phyloP scores from a whole-genome alignment of 2,888 invertebrate species.

The Oligia strigilis region DNA sequence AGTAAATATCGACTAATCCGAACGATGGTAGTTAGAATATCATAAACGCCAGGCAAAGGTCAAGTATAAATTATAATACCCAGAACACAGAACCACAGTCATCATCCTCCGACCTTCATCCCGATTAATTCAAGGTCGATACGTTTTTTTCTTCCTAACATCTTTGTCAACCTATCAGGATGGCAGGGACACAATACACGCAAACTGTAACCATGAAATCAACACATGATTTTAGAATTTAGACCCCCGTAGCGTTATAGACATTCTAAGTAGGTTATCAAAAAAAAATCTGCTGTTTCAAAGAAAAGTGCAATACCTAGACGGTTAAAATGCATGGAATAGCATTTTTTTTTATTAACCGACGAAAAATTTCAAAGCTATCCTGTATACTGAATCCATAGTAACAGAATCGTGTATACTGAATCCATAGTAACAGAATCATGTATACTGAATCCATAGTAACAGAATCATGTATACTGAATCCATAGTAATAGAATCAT shows the following conservation, averaged over 20 bases:
- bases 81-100: neutral
- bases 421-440: too few species aligned
- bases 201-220: neutral
- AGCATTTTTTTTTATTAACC: neutral
- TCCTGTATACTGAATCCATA: too few species aligned
- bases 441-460: too few species aligned
- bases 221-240: neutral
- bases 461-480: too few species aligned
- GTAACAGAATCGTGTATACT: too few species aligned
- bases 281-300: neutral
- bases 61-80: conserved; percentile 17
- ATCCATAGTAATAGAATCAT: too few species aligned
- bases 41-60: conserved; percentile 27
- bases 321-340: neutral
- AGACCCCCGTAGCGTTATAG: neutral
- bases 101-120: neutral
- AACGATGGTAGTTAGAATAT: conserved; percentile 40
- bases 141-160: neutral
- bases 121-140: neutral
- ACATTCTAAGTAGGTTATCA: neutral
- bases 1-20: conserved; percentile 45
- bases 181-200: too few species aligned
- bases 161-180: neutral
- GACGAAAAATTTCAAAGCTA: neutral
- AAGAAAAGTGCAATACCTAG: neutral